Percentiles rank a stretch among this genome's conserved stretches.
Conservation (phyloP, 2,797 vertebrate species). For the Saxicola maurus region DNA sequence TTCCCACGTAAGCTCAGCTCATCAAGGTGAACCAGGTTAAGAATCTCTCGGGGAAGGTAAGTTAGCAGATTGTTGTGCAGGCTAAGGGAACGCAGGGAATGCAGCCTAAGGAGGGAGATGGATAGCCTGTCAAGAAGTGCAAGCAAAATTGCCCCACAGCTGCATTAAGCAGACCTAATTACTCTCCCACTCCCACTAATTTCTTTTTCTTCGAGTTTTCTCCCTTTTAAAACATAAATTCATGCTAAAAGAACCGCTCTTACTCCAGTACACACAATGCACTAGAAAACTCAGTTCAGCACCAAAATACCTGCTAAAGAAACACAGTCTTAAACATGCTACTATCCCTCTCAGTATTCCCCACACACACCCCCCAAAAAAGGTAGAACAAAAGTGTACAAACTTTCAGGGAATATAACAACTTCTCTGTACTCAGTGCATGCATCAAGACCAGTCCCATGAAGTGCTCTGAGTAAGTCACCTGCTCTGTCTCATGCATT, state of each 20-base stretch:
- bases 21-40: constrained; percentile 90
- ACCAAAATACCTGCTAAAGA: neutral
- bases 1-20: constrained; percentile 97
- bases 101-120: constrained; percentile 74
- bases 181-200: neutral
- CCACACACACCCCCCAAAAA: fast-evolving
- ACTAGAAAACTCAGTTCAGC: neutral
- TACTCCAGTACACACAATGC: neutral
- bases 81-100: constrained; percentile 92
- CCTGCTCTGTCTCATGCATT: constrained; percentile 2
- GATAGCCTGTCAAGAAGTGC: neutral
- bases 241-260: neutral
- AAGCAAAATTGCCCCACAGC: neutral
- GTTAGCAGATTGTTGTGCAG: constrained; percentile 97
- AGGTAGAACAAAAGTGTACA: neutral
- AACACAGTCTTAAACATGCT: neutral
- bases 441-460: neutral
- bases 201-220: neutral
- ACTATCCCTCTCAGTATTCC: neutral
- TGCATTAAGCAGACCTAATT: neutral
- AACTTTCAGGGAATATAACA: neutral
- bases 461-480: neutral
- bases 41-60: constrained; percentile 95
- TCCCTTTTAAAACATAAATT: neutral
- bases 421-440: neutral